Conservation (phyloP, 2,888 invertebrate species). For the Gryllus longicercus region DNA sequence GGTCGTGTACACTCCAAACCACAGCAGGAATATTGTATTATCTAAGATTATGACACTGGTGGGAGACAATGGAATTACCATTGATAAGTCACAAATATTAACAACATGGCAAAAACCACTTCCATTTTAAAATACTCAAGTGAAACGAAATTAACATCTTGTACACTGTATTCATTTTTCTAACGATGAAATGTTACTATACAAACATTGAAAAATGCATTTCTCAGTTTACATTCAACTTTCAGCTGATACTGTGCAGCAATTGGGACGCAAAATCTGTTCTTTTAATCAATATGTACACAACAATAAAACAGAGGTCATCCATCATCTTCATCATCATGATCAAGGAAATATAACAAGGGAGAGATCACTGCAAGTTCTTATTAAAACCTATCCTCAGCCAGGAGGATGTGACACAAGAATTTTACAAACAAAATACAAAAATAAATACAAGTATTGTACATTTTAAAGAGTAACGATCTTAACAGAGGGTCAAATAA, state of each 20-base stretch:
- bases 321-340: conserved; percentile 5
- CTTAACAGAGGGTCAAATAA: background rate
- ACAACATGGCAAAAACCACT: background rate
- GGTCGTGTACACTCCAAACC: background rate
- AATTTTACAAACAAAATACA: background rate
- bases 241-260: background rate
- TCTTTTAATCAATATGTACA: background rate
- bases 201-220: background rate
- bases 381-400: background rate
- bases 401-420: background rate
- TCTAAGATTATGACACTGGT: background rate
- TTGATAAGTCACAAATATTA: conserved; percentile 17
- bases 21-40: conserved; percentile 1
- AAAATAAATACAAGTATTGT: conserved; percentile 17
- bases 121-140: background rate
- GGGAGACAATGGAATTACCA: conserved; percentile 7
- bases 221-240: background rate
- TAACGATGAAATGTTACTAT: background rate
- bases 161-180: background rate
- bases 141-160: background rate
- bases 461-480: background rate
- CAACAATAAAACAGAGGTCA: conserved; percentile 9
- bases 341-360: conserved; percentile 17
- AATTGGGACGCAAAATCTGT: background rate
- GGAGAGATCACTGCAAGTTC: background rate